These are phyloP conservation scores for Archocentrus centrarchus DNA, from an alignment of 2,113 vertebrate species.

Conservation along the genomic window DNA sequence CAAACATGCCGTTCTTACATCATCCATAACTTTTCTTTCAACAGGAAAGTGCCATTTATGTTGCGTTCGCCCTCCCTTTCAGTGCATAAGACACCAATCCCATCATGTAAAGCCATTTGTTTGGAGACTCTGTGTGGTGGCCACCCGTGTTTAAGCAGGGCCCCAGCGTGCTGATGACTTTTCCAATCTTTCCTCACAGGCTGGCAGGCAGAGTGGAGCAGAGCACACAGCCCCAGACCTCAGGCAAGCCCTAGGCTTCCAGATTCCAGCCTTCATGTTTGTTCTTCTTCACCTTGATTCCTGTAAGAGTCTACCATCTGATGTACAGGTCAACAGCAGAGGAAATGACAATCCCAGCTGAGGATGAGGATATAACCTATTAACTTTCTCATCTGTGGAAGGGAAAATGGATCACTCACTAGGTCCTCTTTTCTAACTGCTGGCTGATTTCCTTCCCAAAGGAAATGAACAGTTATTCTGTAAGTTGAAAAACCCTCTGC, in stretches of 20 bases:
- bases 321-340: conserved; percentile 79
- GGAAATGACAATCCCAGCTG: conserved; percentile 87
- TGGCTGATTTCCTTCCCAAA: conserved; percentile 57
- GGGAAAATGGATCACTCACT: conserved; percentile 69
- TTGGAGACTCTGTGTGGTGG: conserved; percentile 73
- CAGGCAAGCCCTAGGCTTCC: conserved; percentile 28
- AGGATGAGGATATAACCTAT: conserved; percentile 65
- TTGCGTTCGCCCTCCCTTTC: conserved; percentile 31
- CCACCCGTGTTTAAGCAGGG: conserved; percentile 79
- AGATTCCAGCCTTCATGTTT: conserved; percentile 75
- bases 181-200: conserved; percentile 80
- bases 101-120: conserved; percentile 81
- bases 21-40: conserved; percentile 69
- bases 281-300: conserved; percentile 85
- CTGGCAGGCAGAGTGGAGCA: conserved; percentile 60
- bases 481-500: conserved; percentile 23
- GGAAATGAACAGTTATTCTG: conserved; percentile 47
- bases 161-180: conserved; percentile 84
- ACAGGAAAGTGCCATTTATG: conserved; percentile 57
- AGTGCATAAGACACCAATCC: conserved; percentile 67
- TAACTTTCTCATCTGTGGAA: conserved; percentile 57
- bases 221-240: conserved; percentile 32
- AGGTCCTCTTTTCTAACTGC: conserved; percentile 55
- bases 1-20: conserved; percentile 53
- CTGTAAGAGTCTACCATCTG: conserved; percentile 80